Evolutionary conservation across 2,113 vertebrate species (phyloP), one percentile per base, ranked within the genome.

Genomic region (Misgurnus anguillicaudatus): DNA sequence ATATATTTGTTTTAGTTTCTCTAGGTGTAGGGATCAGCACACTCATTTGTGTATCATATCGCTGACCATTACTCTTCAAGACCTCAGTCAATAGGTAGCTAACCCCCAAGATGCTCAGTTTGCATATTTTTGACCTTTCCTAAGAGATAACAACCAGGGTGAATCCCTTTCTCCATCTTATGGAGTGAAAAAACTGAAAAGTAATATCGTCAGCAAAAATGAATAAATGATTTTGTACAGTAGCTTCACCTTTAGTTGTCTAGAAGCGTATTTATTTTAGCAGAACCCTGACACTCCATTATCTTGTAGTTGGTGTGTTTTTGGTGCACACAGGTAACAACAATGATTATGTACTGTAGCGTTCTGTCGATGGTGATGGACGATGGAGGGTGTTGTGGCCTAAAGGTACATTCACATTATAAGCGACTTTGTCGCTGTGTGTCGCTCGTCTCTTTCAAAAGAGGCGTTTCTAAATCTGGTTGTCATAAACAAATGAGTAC

Each of bases 141-240:
- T 45, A 38, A 39, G 36, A 62, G 80, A 82, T 75, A 73, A 80
- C 58, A 74, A 74, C 24, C n/a, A 60, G 79, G 53, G 72, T 77
- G 75, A 86, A 77, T 82, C 53, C 16, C 24, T 71, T 31, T 65
- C 65, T 38, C 41, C 39, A 86, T 82, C 63, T 69, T 21, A 51
- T 41, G 78, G 14, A 47, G 31, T 67, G 78, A 67, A 61, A 76
- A 63, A 17, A 63, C 55, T 82, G 57, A 75, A 82, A 51, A 79
- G 76, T 69, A 55, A 75, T 36, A 69, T 47, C 76, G 55, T 75
- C 51, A 79, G 63, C 55, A 63, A 63, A 38, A 45, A 16, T 51
- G 42, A 39, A 66, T 51, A 68, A 61, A 53, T 19, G 3, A 78
- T 21, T 45, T 36, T 19, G 42, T 73, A 31, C 14, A 39, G 41